Base-by-base conservation (phyloP, 2,888 invertebrate genomes). In the Philereme vetulata region DNA sequence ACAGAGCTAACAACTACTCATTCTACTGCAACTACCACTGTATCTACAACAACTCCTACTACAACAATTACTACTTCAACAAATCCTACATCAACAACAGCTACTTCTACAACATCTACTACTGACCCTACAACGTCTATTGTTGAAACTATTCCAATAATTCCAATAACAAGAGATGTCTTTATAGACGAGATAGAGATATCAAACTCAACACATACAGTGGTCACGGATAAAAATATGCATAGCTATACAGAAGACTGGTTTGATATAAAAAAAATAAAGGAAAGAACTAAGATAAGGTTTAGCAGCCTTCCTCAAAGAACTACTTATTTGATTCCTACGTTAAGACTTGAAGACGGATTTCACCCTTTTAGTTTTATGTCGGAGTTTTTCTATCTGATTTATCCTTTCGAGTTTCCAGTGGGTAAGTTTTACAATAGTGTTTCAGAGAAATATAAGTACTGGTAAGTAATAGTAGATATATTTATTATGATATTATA, bases 391-490 rank as follows among this genome's bases (percentile, higher is more conserved):
- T 93, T 95, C 77, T 92, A 93, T 68, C 82, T 93, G 76, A 92
- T 95, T 75, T 94, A 95, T 81, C 95, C 95, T 4, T 92, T 93
- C 74, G 93, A 94, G 69, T 93, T 95, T 84, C 95, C 95, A 62
- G 81, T 93, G 57, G 95, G 95, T 95, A 85, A 94, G 90, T 84
- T 21, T 44, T 44, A 11, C 43, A 21, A 21, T 21, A 21, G 21
- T 1, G 21, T 21, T 21, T 21, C 21, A 21, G 21, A 21, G 1
- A 21, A 21, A 21, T 21, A 21, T 21, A n/a, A n/a, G n/a, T n/a
- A n/a, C n/a, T n/a, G n/a, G n/a, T n/a, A n/a, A n/a, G n/a, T n/a
- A 21, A 21, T 21, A 21, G 1, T 2, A 21, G 2, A 21, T 21
- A 21, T 21, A 21, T 21, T 21, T 21, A 21, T 21, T 21, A 21